phyloP scores from a whole-genome alignment of 2,888 invertebrate species.

The Acanthoscelides obtectus region DNA sequence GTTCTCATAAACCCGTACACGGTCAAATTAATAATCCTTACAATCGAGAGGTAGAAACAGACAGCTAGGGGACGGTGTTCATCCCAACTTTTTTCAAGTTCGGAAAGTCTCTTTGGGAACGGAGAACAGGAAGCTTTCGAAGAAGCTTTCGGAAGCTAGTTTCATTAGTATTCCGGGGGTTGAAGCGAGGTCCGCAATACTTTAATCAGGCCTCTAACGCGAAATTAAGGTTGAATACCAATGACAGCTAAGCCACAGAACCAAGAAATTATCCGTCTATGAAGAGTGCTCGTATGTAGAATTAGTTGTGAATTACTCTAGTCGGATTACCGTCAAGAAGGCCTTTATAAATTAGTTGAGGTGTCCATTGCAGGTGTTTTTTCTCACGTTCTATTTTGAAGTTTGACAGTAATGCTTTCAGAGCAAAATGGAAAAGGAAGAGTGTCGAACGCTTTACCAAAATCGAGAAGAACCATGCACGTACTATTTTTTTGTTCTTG shows the following conservation, averaged over 20 bases:
- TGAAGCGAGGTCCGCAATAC: neutral
- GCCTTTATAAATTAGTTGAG: no score
- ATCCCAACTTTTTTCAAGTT: neutral
- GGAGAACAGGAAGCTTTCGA: neutral
- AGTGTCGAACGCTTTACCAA: no score
- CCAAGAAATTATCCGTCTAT: neutral
- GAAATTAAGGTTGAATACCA: neutral
- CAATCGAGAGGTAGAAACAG: neutral
- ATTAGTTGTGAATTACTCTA: no score
- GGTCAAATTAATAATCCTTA: neutral
- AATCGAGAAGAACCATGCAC: no score
- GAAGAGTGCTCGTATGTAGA: neutral
- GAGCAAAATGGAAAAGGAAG: no score
- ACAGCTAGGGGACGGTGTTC: neutral
- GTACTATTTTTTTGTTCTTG: no score
- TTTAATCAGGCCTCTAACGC: neutral
- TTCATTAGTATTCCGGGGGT: neutral
- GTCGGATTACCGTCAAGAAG: no score
- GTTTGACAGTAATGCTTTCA: no score
- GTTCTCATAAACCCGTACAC: no score
- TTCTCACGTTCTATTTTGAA: no score
- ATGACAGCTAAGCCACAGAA: neutral
- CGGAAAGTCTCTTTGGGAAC: neutral
- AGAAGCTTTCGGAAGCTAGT: neutral
- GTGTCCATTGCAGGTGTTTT: no score